Evolutionary conservation across 1,140 invertebrate species (phyloP).

Genomic region (Lamellibrachia luymesi): DNA sequence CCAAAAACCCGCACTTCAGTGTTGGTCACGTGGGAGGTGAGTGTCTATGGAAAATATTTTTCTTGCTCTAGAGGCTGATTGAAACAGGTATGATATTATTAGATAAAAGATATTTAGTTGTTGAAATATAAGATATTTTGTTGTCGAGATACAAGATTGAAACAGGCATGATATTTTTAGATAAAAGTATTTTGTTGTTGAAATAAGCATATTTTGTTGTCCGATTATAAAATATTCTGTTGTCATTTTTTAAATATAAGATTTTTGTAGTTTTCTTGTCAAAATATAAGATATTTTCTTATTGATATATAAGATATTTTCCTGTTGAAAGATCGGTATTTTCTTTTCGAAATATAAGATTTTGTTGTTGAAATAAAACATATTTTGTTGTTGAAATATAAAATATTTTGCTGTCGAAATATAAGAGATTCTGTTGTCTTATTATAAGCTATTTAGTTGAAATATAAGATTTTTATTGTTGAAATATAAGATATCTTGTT

Average conservation of each 20-base stretch:
- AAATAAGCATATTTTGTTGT: too few species aligned
- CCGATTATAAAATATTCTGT: too few species aligned
- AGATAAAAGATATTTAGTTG: too few species aligned
- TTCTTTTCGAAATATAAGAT: background rate
- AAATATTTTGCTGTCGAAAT: background rate
- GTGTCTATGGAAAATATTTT: slow-evolving; percentile 32
- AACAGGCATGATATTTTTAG: too few species aligned
- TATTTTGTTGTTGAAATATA: background rate
- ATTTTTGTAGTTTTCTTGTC: too few species aligned
- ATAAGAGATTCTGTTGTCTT: background rate
- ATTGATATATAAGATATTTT: background rate
- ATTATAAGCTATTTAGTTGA: background rate
- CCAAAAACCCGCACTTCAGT: slow-evolving; percentile 79
- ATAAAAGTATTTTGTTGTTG: too few species aligned
- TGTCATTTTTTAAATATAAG: too few species aligned
- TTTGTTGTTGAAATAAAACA: background rate
- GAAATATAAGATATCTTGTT: background rate
- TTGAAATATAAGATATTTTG: too few species aligned
- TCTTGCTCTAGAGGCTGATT: background rate
- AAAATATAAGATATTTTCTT: background rate
- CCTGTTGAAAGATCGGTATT: background rate
- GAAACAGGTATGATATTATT: background rate
- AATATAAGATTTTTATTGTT: background rate
- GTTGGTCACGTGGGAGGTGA: slow-evolving; percentile 56
- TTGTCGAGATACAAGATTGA: too few species aligned